Percentiles rank a stretch among this genome's conserved stretches.
Conservation (phyloP, 2,113 vertebrate species). For the Erythrocebus patas region DNA sequence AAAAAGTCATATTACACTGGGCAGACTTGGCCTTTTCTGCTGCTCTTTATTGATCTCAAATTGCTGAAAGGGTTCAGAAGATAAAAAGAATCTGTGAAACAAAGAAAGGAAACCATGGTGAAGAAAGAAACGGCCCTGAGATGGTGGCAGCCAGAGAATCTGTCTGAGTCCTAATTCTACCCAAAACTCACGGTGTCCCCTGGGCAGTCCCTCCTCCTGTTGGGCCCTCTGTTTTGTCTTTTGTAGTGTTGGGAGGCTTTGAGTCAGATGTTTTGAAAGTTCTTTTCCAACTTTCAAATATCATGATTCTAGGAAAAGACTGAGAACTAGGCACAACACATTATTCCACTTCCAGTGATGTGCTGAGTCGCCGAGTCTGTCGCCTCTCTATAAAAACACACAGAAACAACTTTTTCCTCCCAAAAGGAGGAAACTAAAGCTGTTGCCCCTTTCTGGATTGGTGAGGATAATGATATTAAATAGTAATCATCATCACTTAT, state of each 20-base stretch:
- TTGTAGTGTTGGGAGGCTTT: neutral
- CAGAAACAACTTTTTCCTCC: neutral
- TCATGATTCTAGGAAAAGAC: conserved; percentile 38
- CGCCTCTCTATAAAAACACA: neutral
- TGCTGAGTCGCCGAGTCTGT: no score
- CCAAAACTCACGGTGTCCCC: fast-evolving
- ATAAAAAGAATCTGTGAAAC: conserved; percentile 61
- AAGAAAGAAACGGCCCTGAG: neutral
- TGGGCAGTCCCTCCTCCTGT: neutral
- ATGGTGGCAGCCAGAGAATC: neutral
- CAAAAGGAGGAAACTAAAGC: neutral
- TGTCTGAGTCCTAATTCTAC: neutral
- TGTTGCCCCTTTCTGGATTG: neutral
- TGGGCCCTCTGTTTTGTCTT: neutral
- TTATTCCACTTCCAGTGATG: neutral
- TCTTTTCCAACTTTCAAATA: conserved; percentile 16
- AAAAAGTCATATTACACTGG: conserved; percentile 35
- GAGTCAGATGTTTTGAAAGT: neutral
- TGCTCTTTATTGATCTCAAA: conserved; percentile 59
- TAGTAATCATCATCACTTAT: neutral
- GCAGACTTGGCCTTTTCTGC: conserved; percentile 56
- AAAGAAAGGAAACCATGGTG: conserved; percentile 14
- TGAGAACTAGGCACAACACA: neutral
- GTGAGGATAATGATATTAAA: neutral
- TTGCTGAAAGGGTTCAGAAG: conserved; percentile 57